These are phyloP conservation scores for Phrynocephalus guinanensis DNA, from an alignment of 2,797 vertebrate species.

Conservation along the genomic window DNA sequence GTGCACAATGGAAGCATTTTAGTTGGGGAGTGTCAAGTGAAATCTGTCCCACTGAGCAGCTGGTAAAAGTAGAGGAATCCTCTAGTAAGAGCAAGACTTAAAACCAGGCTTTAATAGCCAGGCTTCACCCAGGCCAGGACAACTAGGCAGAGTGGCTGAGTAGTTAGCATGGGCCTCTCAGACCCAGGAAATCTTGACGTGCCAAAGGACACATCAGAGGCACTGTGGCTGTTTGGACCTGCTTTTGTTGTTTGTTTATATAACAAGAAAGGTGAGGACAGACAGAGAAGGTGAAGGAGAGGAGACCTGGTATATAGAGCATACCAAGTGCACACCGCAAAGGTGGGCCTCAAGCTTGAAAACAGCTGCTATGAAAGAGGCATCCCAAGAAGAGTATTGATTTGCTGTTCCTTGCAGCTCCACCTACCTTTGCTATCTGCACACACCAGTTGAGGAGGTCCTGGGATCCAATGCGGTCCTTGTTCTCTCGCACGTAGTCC, in stretches of 20 bases:
- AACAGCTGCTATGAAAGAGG: background rate
- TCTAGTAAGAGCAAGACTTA: too few species aligned
- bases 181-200: too few species aligned
- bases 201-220: too few species aligned
- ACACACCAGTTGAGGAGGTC: constrained; percentile 98
- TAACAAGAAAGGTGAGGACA: background rate
- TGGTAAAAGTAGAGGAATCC: background rate
- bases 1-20: too few species aligned
- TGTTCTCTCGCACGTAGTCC: constrained; percentile 96
- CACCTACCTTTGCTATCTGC: constrained; percentile 95
- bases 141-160: too few species aligned
- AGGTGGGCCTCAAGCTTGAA: background rate
- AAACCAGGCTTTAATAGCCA: too few species aligned
- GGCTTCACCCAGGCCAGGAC: too few species aligned
- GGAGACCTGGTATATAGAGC: background rate
- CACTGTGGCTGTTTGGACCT: too few species aligned
- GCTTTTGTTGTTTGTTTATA: background rate
- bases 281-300: background rate
- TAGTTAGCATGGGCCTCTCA: too few species aligned
- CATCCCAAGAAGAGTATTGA: background rate
- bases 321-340: background rate
- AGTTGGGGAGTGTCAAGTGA: background rate
- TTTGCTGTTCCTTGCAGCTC: fast-evolving
- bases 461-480: constrained; percentile 92
- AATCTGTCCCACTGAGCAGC: background rate